Percentiles rank a stretch among this genome's conserved stretches.
Evolutionary conservation across 2,797 vertebrate species (phyloP).

Genomic region (Hyperoplus lanceolatus): DNA sequence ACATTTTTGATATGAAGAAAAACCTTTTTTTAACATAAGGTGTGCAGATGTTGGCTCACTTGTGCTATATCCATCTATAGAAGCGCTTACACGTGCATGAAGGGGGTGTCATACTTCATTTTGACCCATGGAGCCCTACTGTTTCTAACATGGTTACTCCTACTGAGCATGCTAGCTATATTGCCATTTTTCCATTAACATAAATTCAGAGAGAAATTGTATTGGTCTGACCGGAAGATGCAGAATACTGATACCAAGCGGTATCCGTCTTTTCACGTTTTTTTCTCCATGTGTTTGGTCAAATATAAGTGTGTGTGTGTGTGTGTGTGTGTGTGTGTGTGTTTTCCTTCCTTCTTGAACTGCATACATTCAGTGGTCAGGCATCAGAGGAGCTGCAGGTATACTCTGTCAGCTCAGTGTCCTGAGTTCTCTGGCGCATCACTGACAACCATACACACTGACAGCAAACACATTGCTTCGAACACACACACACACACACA

Average conservation of each 20-base stretch:
- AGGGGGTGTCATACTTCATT: neutral
- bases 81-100: neutral
- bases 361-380: constrained; percentile 26
- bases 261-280: neutral
- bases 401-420: constrained; percentile 59
- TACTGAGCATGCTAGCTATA: neutral
- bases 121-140: neutral
- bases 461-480: constrained; percentile 23
- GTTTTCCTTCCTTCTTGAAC: too few relatives aligned
- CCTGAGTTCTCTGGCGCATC: constrained; percentile 57
- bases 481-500: neutral
- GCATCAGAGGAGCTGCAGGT: constrained; percentile 55
- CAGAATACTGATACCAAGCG: neutral
- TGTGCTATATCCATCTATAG: neutral
- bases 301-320: constrained; percentile 34
- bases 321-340: neutral
- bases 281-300: constrained; percentile 5
- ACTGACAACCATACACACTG: constrained; percentile 52
- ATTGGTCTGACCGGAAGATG: neutral
- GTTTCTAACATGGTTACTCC: neutral
- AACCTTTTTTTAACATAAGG: constrained; percentile 14
- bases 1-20: constrained; percentile 41
- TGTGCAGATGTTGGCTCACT: constrained; percentile 42
- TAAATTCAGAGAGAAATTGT: neutral
- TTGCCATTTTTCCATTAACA: constrained; percentile 1